These are phyloP conservation scores for Diaphora mendica DNA, from an alignment of 2,888 invertebrate genomes.

Conservation along the genomic window DNA sequence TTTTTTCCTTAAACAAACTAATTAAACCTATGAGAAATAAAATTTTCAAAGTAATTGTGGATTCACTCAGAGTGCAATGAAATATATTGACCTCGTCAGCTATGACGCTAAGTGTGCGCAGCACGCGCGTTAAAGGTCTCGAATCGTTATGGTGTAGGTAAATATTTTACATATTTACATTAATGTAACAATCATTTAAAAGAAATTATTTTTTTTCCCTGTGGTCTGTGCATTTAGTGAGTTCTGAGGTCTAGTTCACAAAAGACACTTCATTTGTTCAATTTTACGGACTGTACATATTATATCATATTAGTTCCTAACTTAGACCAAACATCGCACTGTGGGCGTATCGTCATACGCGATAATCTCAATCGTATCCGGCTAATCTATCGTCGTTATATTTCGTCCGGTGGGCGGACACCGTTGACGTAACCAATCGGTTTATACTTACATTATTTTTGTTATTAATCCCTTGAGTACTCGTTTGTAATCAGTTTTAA, in stretches of 20 bases:
- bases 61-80: too few relatives aligned
- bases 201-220: too few relatives aligned
- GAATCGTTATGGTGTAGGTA: background rate
- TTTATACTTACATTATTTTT: conserved; percentile 45
- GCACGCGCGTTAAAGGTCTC: too few relatives aligned
- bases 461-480: conserved; percentile 47
- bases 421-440: conserved; percentile 62
- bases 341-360: conserved; percentile 68
- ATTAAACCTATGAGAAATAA: too few relatives aligned
- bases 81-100: too few relatives aligned
- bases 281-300: background rate
- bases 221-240: too few relatives aligned
- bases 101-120: too few relatives aligned
- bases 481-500: conserved; percentile 51
- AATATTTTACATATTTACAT: background rate
- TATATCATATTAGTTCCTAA: background rate
- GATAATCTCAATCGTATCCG: conserved; percentile 75
- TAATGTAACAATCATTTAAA: too few relatives aligned
- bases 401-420: conserved; percentile 70
- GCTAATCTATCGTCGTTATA: conserved; percentile 76
- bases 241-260: too few relatives aligned
- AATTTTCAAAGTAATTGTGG: too few relatives aligned
- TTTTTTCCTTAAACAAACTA: too few relatives aligned
- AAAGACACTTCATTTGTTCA: too few relatives aligned
- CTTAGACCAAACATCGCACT: conserved; percentile 45